Base-by-base conservation (phyloP, 2,888 invertebrate species). In the Papilio elwesi region DNA sequence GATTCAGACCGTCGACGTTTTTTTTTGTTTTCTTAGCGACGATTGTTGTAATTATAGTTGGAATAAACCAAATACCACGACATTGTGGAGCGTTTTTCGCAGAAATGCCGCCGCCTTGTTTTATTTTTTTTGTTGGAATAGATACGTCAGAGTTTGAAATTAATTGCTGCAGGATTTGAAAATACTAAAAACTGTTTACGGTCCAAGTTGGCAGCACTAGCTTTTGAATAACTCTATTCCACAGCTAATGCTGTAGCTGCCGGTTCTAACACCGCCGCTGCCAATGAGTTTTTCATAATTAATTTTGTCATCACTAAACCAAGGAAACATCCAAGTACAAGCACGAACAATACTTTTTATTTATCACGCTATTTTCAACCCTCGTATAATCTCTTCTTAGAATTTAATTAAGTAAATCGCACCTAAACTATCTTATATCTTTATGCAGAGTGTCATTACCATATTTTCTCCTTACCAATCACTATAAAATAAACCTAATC, bases 1-100 rank as follows among this genome's bases (percentile, higher is more conserved):
- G 75, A 76, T 76, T 76, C 74, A 67, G 74, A 74, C 63, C 52
- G 73, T 63, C 74, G 74, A 68, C 68, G 43, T 62, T 62, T 62
- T 43, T 59, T 43, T n/a, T 62, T 68, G 43, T 53, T 66, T 66
- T 70, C 64, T 70, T 66, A 59, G 36, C 70, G 13, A 47, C 38
- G 62, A 70, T 53, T 51, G 66, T 67, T 48, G 73, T 67, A 73
- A 73, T 73, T 73, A 76, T 66, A 68, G 74, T 75, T 38, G 57
- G 64, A 75, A 74, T 75, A 70, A 75, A 75, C 51, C 47, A 69
- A 74, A 71, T 72, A 74, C 66, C 73, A 59, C 48, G 53, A 66
- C 66, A 48, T 70, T 73, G 73, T 66, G 66, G 13, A 43, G 16
- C 53, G 59, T 73, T 62, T 70, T 73, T 70, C 73, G 67, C 53